Percentiles rank a stretch among this genome's conserved stretches.
Conservation (phyloP, 1,140 invertebrate genomes). For the Vanessa tameamea region DNA sequence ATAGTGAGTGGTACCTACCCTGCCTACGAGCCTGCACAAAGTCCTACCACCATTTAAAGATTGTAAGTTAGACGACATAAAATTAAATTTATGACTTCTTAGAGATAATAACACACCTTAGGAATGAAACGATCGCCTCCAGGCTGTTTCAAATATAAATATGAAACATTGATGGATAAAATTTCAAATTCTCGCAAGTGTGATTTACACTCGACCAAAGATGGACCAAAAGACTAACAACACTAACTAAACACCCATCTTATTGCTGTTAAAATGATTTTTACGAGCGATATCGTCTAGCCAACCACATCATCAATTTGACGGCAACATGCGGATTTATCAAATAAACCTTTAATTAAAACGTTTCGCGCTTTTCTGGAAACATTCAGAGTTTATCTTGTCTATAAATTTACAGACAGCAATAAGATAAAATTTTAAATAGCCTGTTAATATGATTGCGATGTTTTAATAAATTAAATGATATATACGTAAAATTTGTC, state of each 20-base stretch:
- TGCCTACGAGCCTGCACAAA: no score
- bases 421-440: neutral
- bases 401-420: neutral
- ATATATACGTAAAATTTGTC: no score
- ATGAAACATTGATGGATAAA: no score
- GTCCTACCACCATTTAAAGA: no score
- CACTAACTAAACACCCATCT: neutral
- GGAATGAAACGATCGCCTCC: no score
- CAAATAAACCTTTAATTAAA: conserved; percentile 28
- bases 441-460: neutral
- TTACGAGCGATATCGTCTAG: conserved; percentile 24
- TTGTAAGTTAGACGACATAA: no score
- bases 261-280: conserved; percentile 20
- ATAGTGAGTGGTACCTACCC: no score
- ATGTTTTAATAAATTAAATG: no score
- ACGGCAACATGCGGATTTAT: conserved; percentile 20
- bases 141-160: no score
- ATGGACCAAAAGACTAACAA: no score
- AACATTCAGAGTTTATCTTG: neutral
- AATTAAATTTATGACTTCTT: no score
- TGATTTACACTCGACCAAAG: neutral
- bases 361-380: conserved; percentile 11
- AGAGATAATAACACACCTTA: no score
- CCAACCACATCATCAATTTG: conserved; percentile 14
- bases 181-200: neutral